Evolutionary conservation across 2,888 invertebrate genomes (phyloP).

Genomic region (Rotaria macrura): DNA sequence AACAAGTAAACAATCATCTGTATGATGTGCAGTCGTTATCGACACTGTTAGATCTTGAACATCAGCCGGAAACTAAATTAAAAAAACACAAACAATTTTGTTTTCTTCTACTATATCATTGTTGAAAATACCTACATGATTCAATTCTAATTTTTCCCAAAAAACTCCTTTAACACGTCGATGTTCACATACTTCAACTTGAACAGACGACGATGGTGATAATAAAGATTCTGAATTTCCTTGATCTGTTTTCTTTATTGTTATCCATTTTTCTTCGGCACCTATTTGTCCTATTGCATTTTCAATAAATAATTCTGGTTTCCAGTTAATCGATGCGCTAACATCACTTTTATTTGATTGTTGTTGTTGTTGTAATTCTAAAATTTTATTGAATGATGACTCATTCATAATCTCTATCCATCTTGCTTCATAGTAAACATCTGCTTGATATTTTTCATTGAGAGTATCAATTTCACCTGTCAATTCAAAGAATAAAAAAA

Average conservation of each 20-base stretch:
- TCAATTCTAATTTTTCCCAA: slow-evolving; percentile 31
- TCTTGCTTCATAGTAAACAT: slow-evolving; percentile 21
- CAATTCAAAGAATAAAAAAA: too few relatives aligned
- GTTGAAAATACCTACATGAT: background rate
- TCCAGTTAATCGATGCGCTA: slow-evolving; percentile 1
- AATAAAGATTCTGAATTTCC: background rate
- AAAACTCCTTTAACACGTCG: slow-evolving; percentile 16
- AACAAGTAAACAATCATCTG: slow-evolving; percentile 37
- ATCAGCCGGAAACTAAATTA: slow-evolving; percentile 34
- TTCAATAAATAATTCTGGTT: slow-evolving; percentile 26
- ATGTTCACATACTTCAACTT: background rate
- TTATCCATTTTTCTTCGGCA: background rate
- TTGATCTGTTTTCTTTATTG: background rate
- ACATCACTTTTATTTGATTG: background rate
- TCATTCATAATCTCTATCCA: background rate
- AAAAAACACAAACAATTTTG: background rate
- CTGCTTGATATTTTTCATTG: slow-evolving; percentile 33
- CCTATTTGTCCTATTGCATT: slow-evolving; percentile 22
- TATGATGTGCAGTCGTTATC: slow-evolving; percentile 27
- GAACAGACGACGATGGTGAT: too few relatives aligned
- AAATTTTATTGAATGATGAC: too few relatives aligned
- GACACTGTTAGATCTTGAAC: slow-evolving; percentile 29
- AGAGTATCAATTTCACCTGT: slow-evolving; percentile 27
- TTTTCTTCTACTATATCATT: too few relatives aligned
- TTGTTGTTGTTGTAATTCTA: background rate